Evolutionary conservation across 2,113 vertebrate species (phyloP).

Genomic region (Pyrgilauda ruficollis): DNA sequence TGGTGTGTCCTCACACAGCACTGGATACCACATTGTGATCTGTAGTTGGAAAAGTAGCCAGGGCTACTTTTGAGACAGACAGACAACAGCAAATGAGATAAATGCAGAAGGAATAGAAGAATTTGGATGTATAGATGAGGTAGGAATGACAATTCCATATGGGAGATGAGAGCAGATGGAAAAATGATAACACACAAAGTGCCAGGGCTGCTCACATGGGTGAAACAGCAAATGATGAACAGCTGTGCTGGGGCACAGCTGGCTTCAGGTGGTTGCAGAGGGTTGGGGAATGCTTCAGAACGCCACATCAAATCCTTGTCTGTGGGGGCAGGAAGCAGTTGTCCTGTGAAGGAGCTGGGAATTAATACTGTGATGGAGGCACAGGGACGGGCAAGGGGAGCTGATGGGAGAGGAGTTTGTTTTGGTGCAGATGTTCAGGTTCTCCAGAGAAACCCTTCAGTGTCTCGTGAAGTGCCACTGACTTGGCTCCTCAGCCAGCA

Average conservation of each 20-base stretch:
- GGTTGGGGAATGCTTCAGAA: background rate
- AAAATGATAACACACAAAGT: background rate
- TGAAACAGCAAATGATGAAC: background rate
- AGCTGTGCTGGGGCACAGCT: rapidly evolving
- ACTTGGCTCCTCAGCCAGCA: background rate
- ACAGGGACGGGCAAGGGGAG: background rate
- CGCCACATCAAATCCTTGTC: background rate
- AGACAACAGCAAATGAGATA: background rate
- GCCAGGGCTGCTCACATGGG: background rate
- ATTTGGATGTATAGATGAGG: background rate
- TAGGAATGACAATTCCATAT: background rate
- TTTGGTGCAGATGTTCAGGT: background rate
- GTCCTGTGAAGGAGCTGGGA: background rate
- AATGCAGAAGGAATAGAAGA: background rate
- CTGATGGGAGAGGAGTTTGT: background rate
- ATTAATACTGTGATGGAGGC: background rate
- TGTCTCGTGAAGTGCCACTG: background rate
- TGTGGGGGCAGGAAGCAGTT: background rate
- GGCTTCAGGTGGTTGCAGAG: background rate
- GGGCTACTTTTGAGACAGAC: background rate
- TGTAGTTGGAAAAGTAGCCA: background rate
- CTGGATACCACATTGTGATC: background rate
- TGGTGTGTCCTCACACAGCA: background rate
- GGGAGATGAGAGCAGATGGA: background rate
- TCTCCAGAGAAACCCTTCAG: background rate